Evolutionary conservation across 2,888 invertebrate genomes (phyloP), one percentile per base, ranked within the genome.

Genomic region (Plagodis pulveraria): DNA sequence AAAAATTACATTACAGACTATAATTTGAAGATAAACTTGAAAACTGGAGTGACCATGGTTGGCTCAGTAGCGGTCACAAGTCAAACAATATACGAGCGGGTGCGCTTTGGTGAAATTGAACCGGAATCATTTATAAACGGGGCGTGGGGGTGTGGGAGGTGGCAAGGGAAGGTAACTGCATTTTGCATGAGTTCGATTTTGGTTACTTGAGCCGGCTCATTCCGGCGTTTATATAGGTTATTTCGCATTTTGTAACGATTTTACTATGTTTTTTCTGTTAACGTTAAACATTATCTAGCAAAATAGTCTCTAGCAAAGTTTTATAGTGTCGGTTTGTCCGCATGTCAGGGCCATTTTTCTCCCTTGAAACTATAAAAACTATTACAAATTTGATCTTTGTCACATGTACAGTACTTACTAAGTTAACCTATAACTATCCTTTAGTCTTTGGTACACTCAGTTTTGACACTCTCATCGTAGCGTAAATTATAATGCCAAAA

Each of bases 91-190:
- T 86, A 72, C 76, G 74, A 67, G 66, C 59, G 75, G 76, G 79
- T 72, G 78, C 72, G 77, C 72, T 77, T 71, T 76, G 78, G 78
- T 71, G 84, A 87, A 87, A 90, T 90, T 87, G 88, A 86, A 83
- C 80, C 79, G 67, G 89, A 89, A 90, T 90, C 90, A 90, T 90
- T 91, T 90, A 90, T 90, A 87, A 87, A 86, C 79, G 79, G 83
- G 81, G 73, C 58, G 66, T 11, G 42, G 79, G 83, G 81, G 73
- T 58, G 66, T 11, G 42, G 70, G 70, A 72, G 80, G 74, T 46
- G 77, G 59, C 56, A 69, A 78, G 80, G 80, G 78, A 70, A 79
- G 59, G 55, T 47, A 46, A 65, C 75, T 91, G 89, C 87, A 91
- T 91, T 88, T 89, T 91, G 84, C 81, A 90, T 90, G 88, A 89